A percentile compares a stretch with the other conserved stretches of the same genome.
Conservation (phyloP, 2,888 invertebrate genomes). For the Mallateleia sp. region DNA sequence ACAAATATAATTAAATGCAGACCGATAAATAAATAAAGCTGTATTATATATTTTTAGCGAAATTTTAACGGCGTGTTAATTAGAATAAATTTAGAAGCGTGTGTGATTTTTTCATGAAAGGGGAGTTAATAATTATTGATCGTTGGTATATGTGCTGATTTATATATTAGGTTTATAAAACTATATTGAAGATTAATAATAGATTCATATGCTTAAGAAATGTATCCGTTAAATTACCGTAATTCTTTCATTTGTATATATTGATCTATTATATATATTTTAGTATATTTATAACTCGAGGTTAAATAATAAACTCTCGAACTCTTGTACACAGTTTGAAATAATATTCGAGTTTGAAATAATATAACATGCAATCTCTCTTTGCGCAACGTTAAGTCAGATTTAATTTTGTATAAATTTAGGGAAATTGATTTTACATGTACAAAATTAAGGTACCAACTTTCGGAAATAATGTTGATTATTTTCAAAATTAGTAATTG, state of each 20-base stretch:
- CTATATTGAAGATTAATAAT: too few species aligned
- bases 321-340: constrained; percentile 20
- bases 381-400: too few species aligned
- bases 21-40: neutral
- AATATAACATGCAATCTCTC: neutral
- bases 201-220: neutral
- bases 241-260: constrained; percentile 52
- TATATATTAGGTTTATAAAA: too few species aligned
- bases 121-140: too few species aligned
- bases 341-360: constrained; percentile 31
- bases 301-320: constrained; percentile 53
- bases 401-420: too few species aligned
- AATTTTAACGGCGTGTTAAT: neutral
- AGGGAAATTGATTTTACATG: too few species aligned
- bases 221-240: neutral
- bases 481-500: neutral
- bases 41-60: constrained; percentile 5
- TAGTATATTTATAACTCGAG: constrained; percentile 56
- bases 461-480: too few species aligned
- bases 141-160: too few species aligned
- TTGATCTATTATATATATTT: constrained; percentile 51
- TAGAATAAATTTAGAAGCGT: constrained; percentile 1
- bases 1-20: constrained; percentile 25
- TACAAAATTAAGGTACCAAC: too few species aligned
- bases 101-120: too few species aligned